Base-by-base conservation (phyloP, 2,113 vertebrate genomes). In the Dipodomys ordii region DNA sequence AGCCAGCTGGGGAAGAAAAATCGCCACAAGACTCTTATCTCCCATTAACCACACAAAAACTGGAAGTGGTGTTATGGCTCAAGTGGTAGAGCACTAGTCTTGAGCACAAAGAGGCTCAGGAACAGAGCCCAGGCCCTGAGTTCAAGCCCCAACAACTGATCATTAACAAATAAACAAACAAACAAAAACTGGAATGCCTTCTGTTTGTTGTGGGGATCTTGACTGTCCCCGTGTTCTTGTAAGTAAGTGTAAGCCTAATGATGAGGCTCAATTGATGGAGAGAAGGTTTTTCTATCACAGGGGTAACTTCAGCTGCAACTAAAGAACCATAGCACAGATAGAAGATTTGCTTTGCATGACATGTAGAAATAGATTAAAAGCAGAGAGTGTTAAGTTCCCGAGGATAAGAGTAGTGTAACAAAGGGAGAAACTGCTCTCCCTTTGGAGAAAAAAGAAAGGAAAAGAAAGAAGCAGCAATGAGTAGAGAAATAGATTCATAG, bases 401-500 rank as follows among this genome's bases (percentile, higher is more conserved):
- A 92, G 27, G 44, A 16, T 30, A 28, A 57, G 53, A 18, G 53
- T 13, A 13, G 15, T 13, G 15, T 18, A 13, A 57, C 53, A 16
- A 57, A 57, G 53, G 53, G 53, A 10, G 19, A 18, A 64, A 7
- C 3, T 16, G 1, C 39, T 76, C 20, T 80, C 53, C 4, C 30
- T 72, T 49, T 86, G 74, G 57, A 27, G 49, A 0, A 11, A 79
- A 0, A 7, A 79, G 13, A 49, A n/a, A 12, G 65, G 44, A 22
- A 67, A 20, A 6, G 27, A 15, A 22, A 62, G 22, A 8, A 18
- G 10, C 23, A 7, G 32, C 1, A 9, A 32, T 22, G 44, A 67
- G 18, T 35, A n/a, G 6, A 22, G 35, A 67, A 44, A 3, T 0
- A 1, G 1, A 1, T 46, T 19, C 19, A 5, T 4, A 25, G 35